These are phyloP conservation scores for rat (Rattus norvegicus) DNA, from an alignment of 2,113 vertebrate genomes.

Conservation along the genomic window GRCr8 NC_086022.1:160751001-160751500, in stretches of 20 bases:
- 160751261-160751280: neutral
- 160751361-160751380: neutral
- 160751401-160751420: constrained; percentile 20
- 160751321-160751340: neutral
- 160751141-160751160: neutral
- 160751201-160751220: neutral
- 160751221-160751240: neutral
- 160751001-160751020: neutral
- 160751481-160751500: neutral
- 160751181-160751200: neutral
- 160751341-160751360: neutral
- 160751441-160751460: neutral
- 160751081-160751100: neutral
- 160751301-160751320: neutral
- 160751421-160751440: constrained; percentile 2
- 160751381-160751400: neutral
- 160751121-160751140: neutral
- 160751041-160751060: neutral
- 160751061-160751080: neutral
- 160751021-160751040: neutral
- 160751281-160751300: neutral
- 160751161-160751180: neutral
- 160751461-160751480: neutral
- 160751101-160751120: neutral
- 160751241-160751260: neutral